Evolutionary conservation across 2,113 vertebrate genomes (phyloP), one percentile per base, ranked within the genome.

Genomic region (Psilopogon haemacephalus): DNA sequence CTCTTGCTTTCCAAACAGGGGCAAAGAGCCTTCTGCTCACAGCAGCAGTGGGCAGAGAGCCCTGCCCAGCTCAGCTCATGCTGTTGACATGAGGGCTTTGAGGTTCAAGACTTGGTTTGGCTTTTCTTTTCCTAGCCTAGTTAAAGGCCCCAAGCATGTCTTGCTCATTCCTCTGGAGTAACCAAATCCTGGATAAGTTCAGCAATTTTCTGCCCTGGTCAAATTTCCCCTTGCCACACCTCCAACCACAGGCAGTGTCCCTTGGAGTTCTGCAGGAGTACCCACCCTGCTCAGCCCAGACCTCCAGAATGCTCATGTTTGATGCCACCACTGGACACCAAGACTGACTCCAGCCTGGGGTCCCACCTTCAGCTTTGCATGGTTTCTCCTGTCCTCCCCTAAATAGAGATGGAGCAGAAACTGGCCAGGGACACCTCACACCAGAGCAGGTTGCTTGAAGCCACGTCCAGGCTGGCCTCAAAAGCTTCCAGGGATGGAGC

Each of bases 171-270:
- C 35, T 71, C 55, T 69, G 27, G n/a, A 58, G 24, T 12, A 76
- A 54, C 24, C 50, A 62, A 21, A 28, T 50, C 17, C 44, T 78
- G 28, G 11, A 76, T 60, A 60, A 48, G 40, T 38, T 54, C 20
- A 46, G 15, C 32, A 46, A 14, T 55, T 71, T 68, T 26, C 70
- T 42, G 27, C 13, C 38, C 16, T 44, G 62, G 48, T 56, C 58
- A 48, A 81, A 69, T 44, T 28, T 52, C 42, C 33, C 12, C 44
- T 63, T 72, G 48, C 28, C 27, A 70, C 64, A 69, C 3, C 17
- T 75, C 32, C 1, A 1, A 40, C 16, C 32, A 54, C 32, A 28
- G 4, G 3, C 24, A 50, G 9, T 0, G 7, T 27, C 58, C 69
- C 33, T 8, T 23, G 52, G 35, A 75, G 35, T 11, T 74, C 40